Evolutionary conservation across 2,797 vertebrate genomes (phyloP).

Genomic region (Geotrypetes seraphini): DNA sequence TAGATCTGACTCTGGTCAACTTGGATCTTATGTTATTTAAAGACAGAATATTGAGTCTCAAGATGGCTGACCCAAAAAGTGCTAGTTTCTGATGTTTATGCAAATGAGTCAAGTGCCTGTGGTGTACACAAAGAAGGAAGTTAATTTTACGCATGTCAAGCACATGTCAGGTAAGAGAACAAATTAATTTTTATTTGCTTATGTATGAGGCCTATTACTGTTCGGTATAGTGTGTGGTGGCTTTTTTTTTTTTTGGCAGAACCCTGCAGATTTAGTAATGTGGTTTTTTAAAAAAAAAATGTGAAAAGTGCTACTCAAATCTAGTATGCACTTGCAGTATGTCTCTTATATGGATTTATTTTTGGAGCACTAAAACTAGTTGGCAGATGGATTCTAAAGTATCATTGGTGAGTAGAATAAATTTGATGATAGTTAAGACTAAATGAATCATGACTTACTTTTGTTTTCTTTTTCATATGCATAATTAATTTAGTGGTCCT

Average conservation of each 20-base stretch:
- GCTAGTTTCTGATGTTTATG: conserved; percentile 31
- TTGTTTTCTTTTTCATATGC: no score
- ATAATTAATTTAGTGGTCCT: no score
- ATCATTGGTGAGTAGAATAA: no score
- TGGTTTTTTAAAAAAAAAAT: conserved; percentile 5
- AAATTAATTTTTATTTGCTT: conserved; percentile 14
- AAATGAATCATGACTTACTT: no score
- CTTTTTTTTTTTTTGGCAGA: conserved; percentile 9
- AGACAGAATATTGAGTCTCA: conserved; percentile 33
- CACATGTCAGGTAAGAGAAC: conserved; percentile 50
- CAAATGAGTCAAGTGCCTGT: conserved; percentile 35
- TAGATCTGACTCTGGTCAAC: conserved; percentile 18
- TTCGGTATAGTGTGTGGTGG: no score
- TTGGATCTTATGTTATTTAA: conserved; percentile 18
- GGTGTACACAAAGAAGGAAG: conserved; percentile 39
- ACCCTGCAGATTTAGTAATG: conserved; percentile 15
- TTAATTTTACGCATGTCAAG: conserved; percentile 30
- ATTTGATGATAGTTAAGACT: no score
- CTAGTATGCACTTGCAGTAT: conserved; percentile 3
- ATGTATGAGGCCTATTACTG: background rate
- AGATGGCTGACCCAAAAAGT: conserved; percentile 49
- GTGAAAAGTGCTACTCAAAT: conserved; percentile 10
- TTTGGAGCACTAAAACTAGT: background rate
- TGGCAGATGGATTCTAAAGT: no score
- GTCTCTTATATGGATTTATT: background rate